A percentile compares a stretch with the other conserved stretches of the same genome.
phyloP scores from a whole-genome alignment of 2,888 invertebrate species.

The Creontiades dilutus region DNA sequence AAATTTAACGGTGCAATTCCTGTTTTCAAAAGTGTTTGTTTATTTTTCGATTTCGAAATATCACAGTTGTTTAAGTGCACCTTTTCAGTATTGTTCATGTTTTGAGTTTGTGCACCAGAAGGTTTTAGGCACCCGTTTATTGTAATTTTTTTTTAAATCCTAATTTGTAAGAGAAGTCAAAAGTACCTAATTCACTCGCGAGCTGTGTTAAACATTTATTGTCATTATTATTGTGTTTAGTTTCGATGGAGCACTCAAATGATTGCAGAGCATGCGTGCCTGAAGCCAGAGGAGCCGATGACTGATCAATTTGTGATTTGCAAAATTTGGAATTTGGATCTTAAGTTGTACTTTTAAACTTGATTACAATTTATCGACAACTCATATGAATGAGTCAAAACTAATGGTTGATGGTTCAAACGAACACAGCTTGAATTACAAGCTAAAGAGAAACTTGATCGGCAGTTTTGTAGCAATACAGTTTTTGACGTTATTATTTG shows the following conservation, averaged over 20 bases:
- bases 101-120: background rate
- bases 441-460: too few relatives aligned
- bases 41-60: background rate
- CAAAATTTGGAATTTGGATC: too few relatives aligned
- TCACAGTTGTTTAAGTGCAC: constrained; percentile 20
- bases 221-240: background rate
- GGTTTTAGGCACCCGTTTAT: constrained; percentile 19
- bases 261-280: background rate
- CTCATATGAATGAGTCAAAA: too few relatives aligned
- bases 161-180: background rate
- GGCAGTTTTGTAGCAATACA: too few relatives aligned
- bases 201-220: constrained; percentile 20
- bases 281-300: background rate
- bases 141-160: background rate
- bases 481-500: too few relatives aligned
- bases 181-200: background rate
- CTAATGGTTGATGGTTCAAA: too few relatives aligned
- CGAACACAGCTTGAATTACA: too few relatives aligned
- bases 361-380: too few relatives aligned
- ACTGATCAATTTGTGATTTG: background rate
- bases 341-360: too few relatives aligned
- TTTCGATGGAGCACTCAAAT: constrained; percentile 17
- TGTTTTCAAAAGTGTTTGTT: background rate
- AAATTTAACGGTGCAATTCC: background rate
- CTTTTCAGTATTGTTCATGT: background rate